Base-by-base conservation (phyloP, 2,113 vertebrate genomes). In the Ammospiza caudacuta region DNA sequence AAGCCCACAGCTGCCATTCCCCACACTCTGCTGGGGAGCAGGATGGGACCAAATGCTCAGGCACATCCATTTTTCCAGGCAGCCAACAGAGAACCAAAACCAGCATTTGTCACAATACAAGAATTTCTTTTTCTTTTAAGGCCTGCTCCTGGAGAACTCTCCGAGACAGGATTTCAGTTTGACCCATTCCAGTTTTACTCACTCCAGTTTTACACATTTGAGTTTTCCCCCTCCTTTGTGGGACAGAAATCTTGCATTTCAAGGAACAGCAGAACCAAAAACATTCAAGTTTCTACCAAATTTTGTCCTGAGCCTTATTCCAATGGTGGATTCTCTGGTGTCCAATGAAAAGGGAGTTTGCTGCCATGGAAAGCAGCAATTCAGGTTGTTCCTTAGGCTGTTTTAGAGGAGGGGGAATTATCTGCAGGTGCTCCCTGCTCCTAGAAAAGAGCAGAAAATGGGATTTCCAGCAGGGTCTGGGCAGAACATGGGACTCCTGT, bases 31-130 rank as follows among this genome's bases (percentile, higher is more conserved):
- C 59, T 46, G 59, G 25, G 61, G 9, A 37, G 1, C 5, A 12
- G 23, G 18, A 24, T 7, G n/a, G 22, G 16, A 39, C 17, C 72
- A n/a, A 54, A 54, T 3, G 7, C 33, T 17, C 15, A 0, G 0
- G 23, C n/a, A 49, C 21, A 5, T 39, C 33, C 27, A 0, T 39
- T 35, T 19, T 12, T 19, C 85, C 51, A 27, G 55, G 41, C 51
- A 57, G 21, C 27, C 24, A 86, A 23, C 12, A 46, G 33, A 57
- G 12, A 37, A 37, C 37, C 37, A 37, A 37, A 37, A 37, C 37
- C 37, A 51, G n/a, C 23, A 21, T 82, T 14, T 39, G 27, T 23
- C 41, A 35, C 22, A 29, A 5, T 16, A 24, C 7, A 24, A 24
- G 24, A 68, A 62, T n/a, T 68, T 18, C 24, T 23, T 61, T 31